Evolutionary conservation across 2,113 vertebrate genomes (phyloP).

Genomic region (Mastomys natalensis): DNA sequence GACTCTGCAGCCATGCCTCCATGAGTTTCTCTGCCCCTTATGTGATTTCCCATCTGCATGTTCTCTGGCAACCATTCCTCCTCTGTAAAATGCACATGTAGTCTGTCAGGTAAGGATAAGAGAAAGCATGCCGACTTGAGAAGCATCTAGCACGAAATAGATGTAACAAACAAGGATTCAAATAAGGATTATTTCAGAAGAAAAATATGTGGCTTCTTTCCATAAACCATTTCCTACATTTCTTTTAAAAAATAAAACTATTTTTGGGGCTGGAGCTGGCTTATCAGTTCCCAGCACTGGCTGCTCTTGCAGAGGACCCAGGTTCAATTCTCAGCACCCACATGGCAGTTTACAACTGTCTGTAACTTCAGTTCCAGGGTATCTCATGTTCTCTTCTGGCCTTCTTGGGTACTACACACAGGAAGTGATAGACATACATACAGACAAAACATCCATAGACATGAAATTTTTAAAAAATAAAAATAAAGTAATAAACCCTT

Average conservation of each 20-base stretch:
- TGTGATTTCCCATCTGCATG: background rate
- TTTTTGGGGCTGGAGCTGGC: background rate
- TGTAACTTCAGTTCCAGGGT: background rate
- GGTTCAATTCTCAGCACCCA: background rate
- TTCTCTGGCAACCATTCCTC: background rate
- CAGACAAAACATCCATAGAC: background rate
- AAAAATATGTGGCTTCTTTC: constrained; percentile 38
- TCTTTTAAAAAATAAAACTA: constrained; percentile 59
- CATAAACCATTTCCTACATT: constrained; percentile 15
- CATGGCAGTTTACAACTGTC: background rate
- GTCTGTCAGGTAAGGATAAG: background rate
- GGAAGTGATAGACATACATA: background rate
- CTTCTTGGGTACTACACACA: background rate
- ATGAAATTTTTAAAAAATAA: background rate
- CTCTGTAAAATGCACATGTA: background rate
- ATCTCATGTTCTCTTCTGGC: background rate
- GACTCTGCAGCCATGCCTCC: background rate
- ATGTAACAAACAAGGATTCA: background rate
- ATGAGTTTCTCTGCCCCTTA: background rate
- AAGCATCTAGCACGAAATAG: background rate
- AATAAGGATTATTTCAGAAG: background rate
- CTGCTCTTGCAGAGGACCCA: background rate
- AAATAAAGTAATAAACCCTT: constrained; percentile 57
- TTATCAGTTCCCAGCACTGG: background rate
- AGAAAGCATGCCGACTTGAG: background rate